Evolutionary conservation across 2,888 invertebrate species (phyloP), one percentile per base, ranked within the genome.

Genomic region (Mayetiola destructor): DNA sequence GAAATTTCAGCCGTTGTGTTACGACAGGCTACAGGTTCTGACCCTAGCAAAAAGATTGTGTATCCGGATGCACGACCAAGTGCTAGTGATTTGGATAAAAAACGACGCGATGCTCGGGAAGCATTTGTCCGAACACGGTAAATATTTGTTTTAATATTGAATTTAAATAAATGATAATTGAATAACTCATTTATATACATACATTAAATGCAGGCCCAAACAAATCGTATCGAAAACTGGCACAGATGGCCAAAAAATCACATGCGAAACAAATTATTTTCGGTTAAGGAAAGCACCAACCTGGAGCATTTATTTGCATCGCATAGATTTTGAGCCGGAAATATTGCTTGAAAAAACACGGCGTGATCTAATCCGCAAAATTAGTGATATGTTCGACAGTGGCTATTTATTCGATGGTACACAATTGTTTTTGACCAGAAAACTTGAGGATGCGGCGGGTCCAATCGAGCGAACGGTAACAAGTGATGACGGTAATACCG

Each of bases 331-430:
- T 62, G 67, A 20, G n/a, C 88, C 89, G 0, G 81, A 82, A 0
- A 80, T 87, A 59, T 88, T 89, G 60, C 71, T 77, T 37, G 82
- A 83, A 0, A 63, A 66, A 0, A 67, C 80, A 0, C 77, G 84
- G 3, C 84, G 81, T 63, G 75, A 70, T 0, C 68, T 87, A 2
- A 61, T 88, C 1, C 71, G 74, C 10, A 67, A 75, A 0, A 83
- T 85, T 59, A 71, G 71, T 4, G 69, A 73, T 0, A 65, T 63
- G 0, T n/a, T n/a, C n/a, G 65, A 85, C 5, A 81, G 82, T 0
- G 81, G 82, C 0, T 86, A 84, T 59, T 69, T 89, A 1, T 90
- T 87, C 68, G 89, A 89, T 69, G 89, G 89, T 0, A 77, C 81
- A 0, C 73, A 80, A 0, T 60, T 90, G 14, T 89, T 82, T 64